These are phyloP conservation scores for Strigops habroptila DNA, from an alignment of 2,113 vertebrate genomes.

Conservation along the genomic window DNA sequence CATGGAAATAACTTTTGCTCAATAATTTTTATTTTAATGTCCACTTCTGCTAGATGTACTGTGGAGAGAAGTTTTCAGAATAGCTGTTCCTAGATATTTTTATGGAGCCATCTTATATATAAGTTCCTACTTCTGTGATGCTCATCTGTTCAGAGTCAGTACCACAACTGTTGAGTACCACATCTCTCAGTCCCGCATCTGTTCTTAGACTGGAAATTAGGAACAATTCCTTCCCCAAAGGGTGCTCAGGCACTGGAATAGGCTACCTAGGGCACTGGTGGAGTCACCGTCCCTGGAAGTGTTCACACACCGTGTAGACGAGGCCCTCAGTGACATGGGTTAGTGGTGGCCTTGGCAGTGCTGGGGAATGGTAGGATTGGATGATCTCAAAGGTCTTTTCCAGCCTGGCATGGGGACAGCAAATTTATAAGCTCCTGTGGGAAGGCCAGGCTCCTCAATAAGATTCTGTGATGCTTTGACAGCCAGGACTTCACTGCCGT, in stretches of 20 bases:
- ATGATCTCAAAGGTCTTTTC: neutral
- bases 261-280: neutral
- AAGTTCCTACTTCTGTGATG: neutral
- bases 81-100: neutral
- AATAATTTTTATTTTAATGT: neutral
- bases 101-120: neutral
- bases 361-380: neutral
- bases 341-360: neutral
- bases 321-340: neutral
- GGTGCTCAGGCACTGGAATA: neutral
- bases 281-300: neutral
- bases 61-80: neutral
- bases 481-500: accelerated
- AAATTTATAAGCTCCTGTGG: no score
- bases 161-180: neutral
- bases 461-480: no score
- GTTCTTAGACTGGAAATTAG: neutral
- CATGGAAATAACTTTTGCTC: neutral
- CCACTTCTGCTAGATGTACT: neutral
- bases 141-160: neutral
- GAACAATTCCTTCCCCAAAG: neutral
- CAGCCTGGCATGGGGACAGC: no score
- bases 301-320: neutral
- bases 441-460: no score
- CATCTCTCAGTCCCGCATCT: neutral